phyloP scores from a whole-genome alignment of 2,113 vertebrate species.

The Excalfactoria chinensis region DNA sequence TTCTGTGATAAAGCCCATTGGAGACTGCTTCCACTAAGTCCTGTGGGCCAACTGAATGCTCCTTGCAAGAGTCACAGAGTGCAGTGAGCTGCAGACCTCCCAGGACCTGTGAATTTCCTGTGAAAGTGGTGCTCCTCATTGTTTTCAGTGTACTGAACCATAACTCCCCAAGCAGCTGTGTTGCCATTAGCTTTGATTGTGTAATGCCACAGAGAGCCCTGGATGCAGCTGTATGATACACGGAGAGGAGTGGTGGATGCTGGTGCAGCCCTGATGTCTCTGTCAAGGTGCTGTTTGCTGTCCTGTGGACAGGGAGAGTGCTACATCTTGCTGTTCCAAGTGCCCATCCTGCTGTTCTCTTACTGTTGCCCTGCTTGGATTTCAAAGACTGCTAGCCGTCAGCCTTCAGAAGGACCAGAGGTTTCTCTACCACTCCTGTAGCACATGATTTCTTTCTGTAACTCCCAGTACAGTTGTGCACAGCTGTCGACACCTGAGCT shows the following conservation, averaged over 20 bases:
- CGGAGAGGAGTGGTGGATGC: neutral
- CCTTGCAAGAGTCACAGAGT: neutral
- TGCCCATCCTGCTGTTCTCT: neutral
- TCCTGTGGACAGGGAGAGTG: neutral
- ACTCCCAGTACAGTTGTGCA: rapidly evolving
- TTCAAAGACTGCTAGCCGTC: neutral
- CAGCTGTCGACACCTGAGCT: neutral
- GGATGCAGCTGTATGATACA: rapidly evolving
- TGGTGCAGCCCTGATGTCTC: neutral
- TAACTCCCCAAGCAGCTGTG: neutral
- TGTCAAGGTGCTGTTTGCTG: neutral
- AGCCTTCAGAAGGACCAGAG: neutral
- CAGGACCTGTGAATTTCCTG: neutral
- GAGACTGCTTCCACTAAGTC: neutral
- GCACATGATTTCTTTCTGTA: neutral
- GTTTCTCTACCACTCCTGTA: neutral
- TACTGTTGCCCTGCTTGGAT: neutral
- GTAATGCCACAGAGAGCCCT: neutral
- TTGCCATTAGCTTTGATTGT: neutral
- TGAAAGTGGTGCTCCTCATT: neutral
- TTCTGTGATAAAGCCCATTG: neutral
- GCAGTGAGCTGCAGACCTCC: neutral
- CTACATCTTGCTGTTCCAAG: neutral
- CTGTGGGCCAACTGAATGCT: neutral
- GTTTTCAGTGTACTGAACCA: neutral